A percentile compares a stretch with the other conserved stretches of the same genome.
Evolutionary conservation across 2,113 vertebrate genomes (phyloP).

Genomic region (Poeciliopsis occidentalis): DNA sequence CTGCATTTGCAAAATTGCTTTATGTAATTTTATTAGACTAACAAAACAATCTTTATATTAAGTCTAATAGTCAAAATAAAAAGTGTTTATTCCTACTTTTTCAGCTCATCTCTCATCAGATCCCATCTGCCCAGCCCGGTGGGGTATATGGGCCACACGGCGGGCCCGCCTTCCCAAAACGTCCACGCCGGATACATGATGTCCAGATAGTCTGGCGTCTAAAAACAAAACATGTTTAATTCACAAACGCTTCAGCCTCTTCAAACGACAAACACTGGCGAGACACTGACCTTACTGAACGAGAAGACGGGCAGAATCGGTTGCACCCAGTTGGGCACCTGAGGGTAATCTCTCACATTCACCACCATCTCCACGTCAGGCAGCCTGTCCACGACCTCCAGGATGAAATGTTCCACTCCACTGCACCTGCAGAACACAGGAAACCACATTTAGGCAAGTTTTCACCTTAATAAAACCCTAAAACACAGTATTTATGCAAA

Average conservation of each 20-base stretch:
- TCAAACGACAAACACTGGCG: neutral
- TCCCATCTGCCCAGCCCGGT: slow-evolving; percentile 97
- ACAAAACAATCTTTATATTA: no score
- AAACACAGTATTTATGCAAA: neutral
- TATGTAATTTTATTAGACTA: no score
- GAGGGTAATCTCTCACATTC: slow-evolving; percentile 96
- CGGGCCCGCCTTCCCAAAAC: slow-evolving; percentile 98
- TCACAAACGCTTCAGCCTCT: neutral
- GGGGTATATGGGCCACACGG: slow-evolving; percentile 98
- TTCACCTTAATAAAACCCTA: neutral
- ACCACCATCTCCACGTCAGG: slow-evolving; percentile 96
- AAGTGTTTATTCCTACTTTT: slow-evolving; percentile 77
- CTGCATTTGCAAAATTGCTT: no score
- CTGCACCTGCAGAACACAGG: slow-evolving; percentile 83
- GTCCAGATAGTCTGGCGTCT: slow-evolving; percentile 93
- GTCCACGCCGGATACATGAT: slow-evolving; percentile 99
- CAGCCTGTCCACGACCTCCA: slow-evolving; percentile 85
- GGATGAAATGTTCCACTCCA: slow-evolving; percentile 94
- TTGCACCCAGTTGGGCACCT: slow-evolving; percentile 90
- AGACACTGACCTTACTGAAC: slow-evolving; percentile 91
- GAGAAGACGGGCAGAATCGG: slow-evolving; percentile 90
- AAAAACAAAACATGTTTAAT: slow-evolving; percentile 14
- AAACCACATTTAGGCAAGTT: neutral
- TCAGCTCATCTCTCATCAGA: slow-evolving; percentile 91
- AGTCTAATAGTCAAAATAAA: neutral